Evolutionary conservation across 2,888 invertebrate genomes (phyloP), one percentile per base, ranked within the genome.

Genomic region (Lysandra bellargus): DNA sequence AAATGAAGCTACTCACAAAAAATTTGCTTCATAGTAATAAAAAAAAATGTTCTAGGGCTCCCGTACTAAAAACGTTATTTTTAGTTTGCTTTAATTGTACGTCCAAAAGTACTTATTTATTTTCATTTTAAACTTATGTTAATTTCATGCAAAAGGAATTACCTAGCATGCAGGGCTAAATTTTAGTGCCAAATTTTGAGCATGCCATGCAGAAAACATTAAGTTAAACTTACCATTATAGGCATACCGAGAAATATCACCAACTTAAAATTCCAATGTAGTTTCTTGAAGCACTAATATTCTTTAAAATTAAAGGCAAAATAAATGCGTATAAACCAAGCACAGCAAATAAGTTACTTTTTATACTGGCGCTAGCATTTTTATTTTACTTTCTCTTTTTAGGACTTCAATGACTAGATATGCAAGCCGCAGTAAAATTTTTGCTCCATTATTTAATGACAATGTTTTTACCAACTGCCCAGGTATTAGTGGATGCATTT

Each of bases 151-250:
- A 7, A 74, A 49, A 49, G 23, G 3, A 49, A 53, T 53, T 49
- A 14, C 23, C 44, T 4, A 37, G 30, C 75, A 75, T 49, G 49
- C 75, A 49, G 14, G 69, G 69, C 73, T 12, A 40, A 44, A 40
- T 73, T 17, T 73, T n/a, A 73, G 44, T 73, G 23, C 73, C 7
- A 37, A n/a, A 6, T 23, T 40, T 73, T n/a, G 2, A 76, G 23
- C 76, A 76, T 76, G 53, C 76, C 76, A 57, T 76, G 57, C 76
- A 76, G 7, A 57, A 57, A 23, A 57, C 6, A 49, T 53, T 14
- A 69, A 69, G 33, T 57, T 33, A 33, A 76, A 76, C 76, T 76
- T 76, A 76, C 76, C 76, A 53, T 23, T 23, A 23, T 49, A 76
- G 23, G 57, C 76, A 76, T 76, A 57, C 76, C 33, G 44, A 69